phyloP scores from a whole-genome alignment of 2,113 vertebrate species.

The Eublepharis macularius region DNA sequence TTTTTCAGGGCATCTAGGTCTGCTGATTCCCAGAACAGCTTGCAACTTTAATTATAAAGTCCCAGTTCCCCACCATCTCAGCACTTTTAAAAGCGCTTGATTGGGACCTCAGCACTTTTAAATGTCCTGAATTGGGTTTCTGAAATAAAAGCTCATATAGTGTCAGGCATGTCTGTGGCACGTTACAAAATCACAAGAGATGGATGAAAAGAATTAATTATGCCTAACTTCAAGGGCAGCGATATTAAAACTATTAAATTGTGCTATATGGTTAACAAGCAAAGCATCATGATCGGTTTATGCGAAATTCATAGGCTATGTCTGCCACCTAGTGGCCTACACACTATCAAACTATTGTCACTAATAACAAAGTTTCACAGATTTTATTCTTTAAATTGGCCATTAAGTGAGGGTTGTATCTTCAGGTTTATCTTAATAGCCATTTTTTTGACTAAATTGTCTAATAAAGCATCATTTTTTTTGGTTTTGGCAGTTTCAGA shows the following conservation, averaged over 20 bases:
- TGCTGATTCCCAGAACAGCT: not conserved
- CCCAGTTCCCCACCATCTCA: not conserved
- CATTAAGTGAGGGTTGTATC: not conserved
- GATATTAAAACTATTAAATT: not conserved
- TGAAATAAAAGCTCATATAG: not conserved
- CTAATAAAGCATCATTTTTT: not conserved
- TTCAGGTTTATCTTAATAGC: rapidly evolving
- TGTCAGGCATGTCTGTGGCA: not conserved
- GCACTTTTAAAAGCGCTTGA: not conserved
- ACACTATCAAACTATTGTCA: rapidly evolving
- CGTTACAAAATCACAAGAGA: no score
- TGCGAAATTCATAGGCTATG: not conserved
- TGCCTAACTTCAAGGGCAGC: no score
- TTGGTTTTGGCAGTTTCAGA: rapidly evolving
- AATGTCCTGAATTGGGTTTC: not conserved
- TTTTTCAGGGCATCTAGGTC: not conserved
- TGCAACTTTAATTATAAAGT: not conserved
- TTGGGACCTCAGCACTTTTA: not conserved
- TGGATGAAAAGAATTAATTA: no score
- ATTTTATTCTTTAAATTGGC: not conserved
- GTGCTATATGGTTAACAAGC: not conserved
- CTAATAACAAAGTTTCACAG: rapidly evolving
- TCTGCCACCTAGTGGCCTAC: slow-evolving; percentile 55
- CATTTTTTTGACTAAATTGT: not conserved
- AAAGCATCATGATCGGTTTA: no score